Base-by-base conservation (phyloP, 2,797 vertebrate genomes). In the Sebastes vulpes region DNA sequence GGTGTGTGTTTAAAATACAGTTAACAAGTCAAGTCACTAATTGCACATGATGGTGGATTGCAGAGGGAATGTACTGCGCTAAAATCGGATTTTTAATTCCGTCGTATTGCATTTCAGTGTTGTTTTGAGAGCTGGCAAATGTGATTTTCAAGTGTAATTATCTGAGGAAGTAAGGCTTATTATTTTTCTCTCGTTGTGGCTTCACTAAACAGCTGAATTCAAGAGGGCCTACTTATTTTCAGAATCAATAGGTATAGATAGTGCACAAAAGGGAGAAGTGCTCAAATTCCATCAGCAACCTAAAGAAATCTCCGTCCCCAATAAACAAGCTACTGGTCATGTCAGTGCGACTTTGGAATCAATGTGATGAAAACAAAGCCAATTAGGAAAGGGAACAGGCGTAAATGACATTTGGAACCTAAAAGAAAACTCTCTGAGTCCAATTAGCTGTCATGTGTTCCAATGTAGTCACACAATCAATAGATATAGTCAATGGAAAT, bases 401-500 rank as follows among this genome's bases (percentile, higher is more conserved):
- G 26, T 26, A 26, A 26, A 26, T 26, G 26, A 6, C 26, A 26
- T 26, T 26, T 26, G 26, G 26, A 26, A 26, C 26, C 26, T 26
- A 26, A 26, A 26, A 26, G 26, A 26, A 26, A 26, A 26, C 26
- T 26, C 65, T 81, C 58, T 81, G 38, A 70, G 78, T 75, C 83
- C 65, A 86, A 85, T 89, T 90, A 89, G 32, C 56, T 57, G 69
- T 81, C 72, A 72, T 28, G n/a, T 46, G 76, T 78, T 81, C 61
- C 48, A 42, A 26, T 31, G 31, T 29, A 65, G 42, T 64, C 46
- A 9, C 26, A 25, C 7, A 6, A 84, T 87, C 85, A 53, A 87
- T 87, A 69, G 38, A 68, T 63, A 75, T 29, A 60, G 81, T 66
- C 70, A 25, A 59, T 53, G n/a, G 50, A 78, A 65, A 72, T 72